These are phyloP conservation scores for Cinclus mexicanus DNA, from an alignment of 2,113 vertebrate genomes.

Conservation along the genomic window DNA sequence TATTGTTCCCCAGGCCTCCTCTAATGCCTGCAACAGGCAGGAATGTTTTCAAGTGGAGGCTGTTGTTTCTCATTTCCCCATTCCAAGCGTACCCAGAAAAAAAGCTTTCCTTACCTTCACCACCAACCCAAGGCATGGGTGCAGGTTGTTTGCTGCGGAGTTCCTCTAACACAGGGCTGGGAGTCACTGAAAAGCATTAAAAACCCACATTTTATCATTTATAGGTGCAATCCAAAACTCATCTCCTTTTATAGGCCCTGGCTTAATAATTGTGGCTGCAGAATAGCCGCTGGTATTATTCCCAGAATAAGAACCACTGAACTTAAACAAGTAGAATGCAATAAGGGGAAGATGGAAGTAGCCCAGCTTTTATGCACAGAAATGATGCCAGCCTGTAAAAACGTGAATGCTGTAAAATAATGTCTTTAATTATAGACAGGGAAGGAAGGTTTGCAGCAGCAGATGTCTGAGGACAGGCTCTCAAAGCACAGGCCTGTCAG, in stretches of 20 bases:
- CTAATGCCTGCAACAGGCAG: not conserved
- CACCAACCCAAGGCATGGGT: not conserved
- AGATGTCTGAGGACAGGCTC: constrained; percentile 5
- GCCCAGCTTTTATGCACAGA: constrained; percentile 55
- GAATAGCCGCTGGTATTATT: constrained; percentile 29
- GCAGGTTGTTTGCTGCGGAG: not conserved
- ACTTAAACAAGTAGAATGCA: constrained; percentile 40
- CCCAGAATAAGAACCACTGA: constrained; percentile 57
- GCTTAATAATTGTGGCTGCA: constrained; percentile 63
- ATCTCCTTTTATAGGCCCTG: constrained; percentile 62
- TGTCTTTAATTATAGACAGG: constrained; percentile 56
- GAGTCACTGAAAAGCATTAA: constrained; percentile 19
- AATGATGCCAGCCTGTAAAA: constrained; percentile 56
- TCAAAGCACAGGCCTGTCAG: not conserved
- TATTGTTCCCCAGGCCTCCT: not conserved
- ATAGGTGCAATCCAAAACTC: constrained; percentile 59
- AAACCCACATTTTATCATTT: constrained; percentile 57
- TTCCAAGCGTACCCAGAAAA: not conserved
- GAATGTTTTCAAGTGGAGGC: not conserved
- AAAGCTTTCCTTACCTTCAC: not conserved
- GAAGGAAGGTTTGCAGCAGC: constrained; percentile 29
- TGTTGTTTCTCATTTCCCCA: not conserved
- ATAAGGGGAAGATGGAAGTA: constrained; percentile 33
- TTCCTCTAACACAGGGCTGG: not conserved
- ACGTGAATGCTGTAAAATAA: constrained; percentile 58